Conservation (phyloP, 2,113 vertebrate species). For the Eulemur macaco region DNA sequence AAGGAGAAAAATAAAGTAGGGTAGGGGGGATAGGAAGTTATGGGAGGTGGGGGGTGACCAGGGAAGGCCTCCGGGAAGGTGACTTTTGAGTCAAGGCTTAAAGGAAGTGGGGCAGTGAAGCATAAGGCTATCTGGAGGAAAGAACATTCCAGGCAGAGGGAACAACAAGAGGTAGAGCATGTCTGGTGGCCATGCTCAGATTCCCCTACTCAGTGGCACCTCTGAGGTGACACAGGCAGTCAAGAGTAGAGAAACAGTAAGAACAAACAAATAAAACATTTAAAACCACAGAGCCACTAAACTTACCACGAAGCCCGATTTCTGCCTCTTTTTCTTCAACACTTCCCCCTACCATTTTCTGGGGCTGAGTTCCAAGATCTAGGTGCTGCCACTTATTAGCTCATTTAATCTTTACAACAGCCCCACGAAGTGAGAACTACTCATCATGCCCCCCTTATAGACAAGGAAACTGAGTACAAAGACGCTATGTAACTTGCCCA, state of each 20-base stretch:
- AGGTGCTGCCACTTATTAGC: background rate
- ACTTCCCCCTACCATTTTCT: slow-evolving; percentile 8
- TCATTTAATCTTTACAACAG: background rate
- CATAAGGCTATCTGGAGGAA: background rate
- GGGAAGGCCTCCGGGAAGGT: background rate
- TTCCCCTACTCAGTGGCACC: background rate
- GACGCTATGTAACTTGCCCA: background rate
- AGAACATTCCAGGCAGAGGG: slow-evolving; percentile 9
- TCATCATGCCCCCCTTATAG: background rate
- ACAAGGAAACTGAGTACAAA: background rate
- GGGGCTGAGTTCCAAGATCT: background rate
- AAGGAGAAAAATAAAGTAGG: background rate
- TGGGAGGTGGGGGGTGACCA: background rate
- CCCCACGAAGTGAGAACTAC: background rate
- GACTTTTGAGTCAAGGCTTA: background rate
- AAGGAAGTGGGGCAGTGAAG: background rate
- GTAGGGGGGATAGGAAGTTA: background rate
- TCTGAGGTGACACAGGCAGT: background rate
- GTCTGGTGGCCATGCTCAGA: background rate
- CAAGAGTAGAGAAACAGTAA: slow-evolving; percentile 25
- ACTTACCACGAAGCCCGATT: background rate
- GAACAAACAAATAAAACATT: slow-evolving; percentile 43
- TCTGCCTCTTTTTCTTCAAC: slow-evolving; percentile 16
- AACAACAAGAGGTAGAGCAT: background rate
- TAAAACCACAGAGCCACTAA: slow-evolving; percentile 33